Percentiles rank a stretch among this genome's conserved stretches.
phyloP scores from a whole-genome alignment of 2,888 invertebrate genomes.

The Drosophila formosana region DNA sequence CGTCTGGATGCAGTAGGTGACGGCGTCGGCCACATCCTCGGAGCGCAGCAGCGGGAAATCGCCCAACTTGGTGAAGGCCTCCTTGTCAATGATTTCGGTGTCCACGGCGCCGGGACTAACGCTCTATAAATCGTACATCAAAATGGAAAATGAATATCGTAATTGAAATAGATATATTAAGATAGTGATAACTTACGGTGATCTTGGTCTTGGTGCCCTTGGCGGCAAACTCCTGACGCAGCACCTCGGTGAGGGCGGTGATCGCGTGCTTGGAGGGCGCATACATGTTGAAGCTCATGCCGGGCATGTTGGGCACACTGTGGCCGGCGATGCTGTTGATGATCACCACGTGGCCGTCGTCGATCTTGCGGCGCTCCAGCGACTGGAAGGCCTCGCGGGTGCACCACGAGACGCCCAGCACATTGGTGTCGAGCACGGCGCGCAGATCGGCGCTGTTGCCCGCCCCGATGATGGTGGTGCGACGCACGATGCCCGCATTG shows the following conservation, averaged over 20 bases:
- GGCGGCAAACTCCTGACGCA: conserved; percentile 82
- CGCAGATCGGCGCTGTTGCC: conserved; percentile 70
- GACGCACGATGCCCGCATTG: conserved; percentile 85
- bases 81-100: conserved; percentile 71
- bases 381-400: conserved; percentile 85
- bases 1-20: conserved; percentile 76
- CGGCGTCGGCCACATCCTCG: conserved; percentile 79
- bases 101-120: conserved; percentile 80
- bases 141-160: too few species aligned
- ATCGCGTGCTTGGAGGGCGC: conserved; percentile 83
- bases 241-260: conserved; percentile 82
- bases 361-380: conserved; percentile 84
- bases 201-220: conserved; percentile 76
- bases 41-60: conserved; percentile 49
- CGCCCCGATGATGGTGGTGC: conserved; percentile 15
- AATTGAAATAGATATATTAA: too few species aligned
- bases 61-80: fast-evolving
- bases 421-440: conserved; percentile 85
- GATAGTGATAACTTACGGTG: conserved; percentile 80
- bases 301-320: conserved; percentile 77
- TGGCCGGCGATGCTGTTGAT: conserved; percentile 85
- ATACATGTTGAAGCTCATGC: conserved; percentile 77
- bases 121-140: conserved; percentile 39
- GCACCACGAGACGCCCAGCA: conserved; percentile 85
- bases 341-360: conserved; percentile 86